A percentile compares a stretch with the other conserved stretches of the same genome.
Conservation (phyloP, 2,113 vertebrate species). For the Holacanthus passer region DNA sequence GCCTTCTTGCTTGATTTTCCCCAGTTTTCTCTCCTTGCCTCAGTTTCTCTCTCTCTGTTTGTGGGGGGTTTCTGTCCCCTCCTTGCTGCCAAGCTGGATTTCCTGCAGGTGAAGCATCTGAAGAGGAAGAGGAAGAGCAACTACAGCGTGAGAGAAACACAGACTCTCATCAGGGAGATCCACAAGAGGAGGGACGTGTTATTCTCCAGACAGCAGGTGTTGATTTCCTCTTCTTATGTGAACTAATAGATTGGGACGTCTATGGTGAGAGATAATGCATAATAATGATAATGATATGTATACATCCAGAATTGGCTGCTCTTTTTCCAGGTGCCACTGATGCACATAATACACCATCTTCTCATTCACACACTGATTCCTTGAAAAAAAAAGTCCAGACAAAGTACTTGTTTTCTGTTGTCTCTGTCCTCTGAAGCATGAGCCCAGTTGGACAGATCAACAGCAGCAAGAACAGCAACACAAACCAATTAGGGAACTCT, state of each 20-base stretch:
- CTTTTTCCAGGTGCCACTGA: too few species aligned
- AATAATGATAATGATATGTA: not conserved
- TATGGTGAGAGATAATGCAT: not conserved
- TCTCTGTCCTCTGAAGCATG: not conserved
- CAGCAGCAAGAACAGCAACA: constrained; percentile 13
- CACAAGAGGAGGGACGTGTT: constrained; percentile 92
- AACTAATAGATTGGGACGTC: not conserved
- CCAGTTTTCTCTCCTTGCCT: not conserved
- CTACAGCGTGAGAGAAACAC: constrained; percentile 96
- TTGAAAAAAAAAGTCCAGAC: not conserved
- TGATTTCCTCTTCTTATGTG: not conserved
- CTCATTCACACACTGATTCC: not conserved
- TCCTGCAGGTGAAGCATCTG: constrained; percentile 91
- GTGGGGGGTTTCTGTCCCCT: constrained; percentile 27
- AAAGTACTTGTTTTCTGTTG: not conserved
- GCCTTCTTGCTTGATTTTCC: not conserved
- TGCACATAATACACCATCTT: not conserved
- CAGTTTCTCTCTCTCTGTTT: constrained; percentile 12
- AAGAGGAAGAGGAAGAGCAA: constrained; percentile 97
- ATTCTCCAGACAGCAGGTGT: constrained; percentile 91
- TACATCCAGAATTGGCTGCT: not conserved
- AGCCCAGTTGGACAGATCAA: not conserved
- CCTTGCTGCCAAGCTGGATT: constrained; percentile 77
- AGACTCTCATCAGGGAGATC: constrained; percentile 94
- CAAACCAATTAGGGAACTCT: not conserved